These are phyloP conservation scores for Neomonachus schauinslandi DNA, from an alignment of 2,113 vertebrate species.

Conservation along the genomic window DNA sequence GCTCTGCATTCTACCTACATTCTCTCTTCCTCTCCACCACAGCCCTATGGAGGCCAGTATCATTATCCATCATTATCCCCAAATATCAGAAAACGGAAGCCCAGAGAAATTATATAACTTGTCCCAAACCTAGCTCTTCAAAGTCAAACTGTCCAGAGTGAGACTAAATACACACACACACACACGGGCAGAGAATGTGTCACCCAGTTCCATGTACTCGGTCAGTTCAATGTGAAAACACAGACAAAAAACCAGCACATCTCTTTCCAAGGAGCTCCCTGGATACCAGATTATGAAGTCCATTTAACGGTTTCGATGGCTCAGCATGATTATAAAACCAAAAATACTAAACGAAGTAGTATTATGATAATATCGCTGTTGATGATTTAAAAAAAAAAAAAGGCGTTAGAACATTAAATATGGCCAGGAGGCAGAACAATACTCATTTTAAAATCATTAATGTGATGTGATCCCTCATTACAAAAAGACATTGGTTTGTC, in stretches of 20 bases:
- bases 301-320: neutral
- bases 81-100: neutral
- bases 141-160: neutral
- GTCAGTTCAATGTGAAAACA: slow-evolving; percentile 22
- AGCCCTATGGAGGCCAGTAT: neutral
- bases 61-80: neutral
- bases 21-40: neutral
- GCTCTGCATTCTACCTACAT: neutral
- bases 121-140: neutral
- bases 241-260: neutral
- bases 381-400: neutral
- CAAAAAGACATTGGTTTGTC: slow-evolving; percentile 14
- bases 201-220: neutral
- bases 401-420: slow-evolving; percentile 59
- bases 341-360: slow-evolving; percentile 32
- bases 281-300: neutral
- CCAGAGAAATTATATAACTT: neutral
- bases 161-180: neutral
- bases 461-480: slow-evolving; percentile 64
- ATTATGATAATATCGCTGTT: neutral
- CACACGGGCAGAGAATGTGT: accelerated
- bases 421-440: slow-evolving; percentile 70
- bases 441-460: slow-evolving; percentile 75
- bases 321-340: slow-evolving; percentile 18
- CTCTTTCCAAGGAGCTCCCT: slow-evolving; percentile 27